A percentile compares a stretch with the other conserved stretches of the same genome.
phyloP scores from a whole-genome alignment of 30 jellyfish, hydroid and myxozoan species.

The Turritopsis dohrnii region DNA sequence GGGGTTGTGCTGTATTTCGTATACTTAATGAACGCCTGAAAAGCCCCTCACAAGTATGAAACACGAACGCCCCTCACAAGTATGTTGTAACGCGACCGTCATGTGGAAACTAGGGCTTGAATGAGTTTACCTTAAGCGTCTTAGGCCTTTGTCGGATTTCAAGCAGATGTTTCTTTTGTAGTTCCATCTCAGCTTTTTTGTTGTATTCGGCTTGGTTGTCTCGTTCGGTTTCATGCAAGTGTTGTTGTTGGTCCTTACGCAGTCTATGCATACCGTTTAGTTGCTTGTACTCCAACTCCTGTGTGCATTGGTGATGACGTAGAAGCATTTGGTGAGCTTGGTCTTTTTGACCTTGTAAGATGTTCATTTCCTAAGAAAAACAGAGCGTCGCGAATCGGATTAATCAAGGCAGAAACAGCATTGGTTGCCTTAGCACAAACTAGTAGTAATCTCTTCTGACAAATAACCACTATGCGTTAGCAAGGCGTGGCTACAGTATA shows the following conservation, averaged over 20 bases:
- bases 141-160: constrained; percentile 97
- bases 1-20: too few relatives aligned
- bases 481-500: too few relatives aligned
- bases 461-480: too few relatives aligned
- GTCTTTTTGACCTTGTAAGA: constrained; percentile 94
- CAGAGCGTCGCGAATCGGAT: too few relatives aligned
- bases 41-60: too few relatives aligned
- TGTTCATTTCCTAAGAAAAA: constrained; percentile 92
- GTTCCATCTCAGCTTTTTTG: constrained; percentile 95
- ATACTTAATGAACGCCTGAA: background rate
- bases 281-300: constrained; percentile 87
- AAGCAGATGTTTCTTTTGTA: constrained; percentile 90
- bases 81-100: background rate
- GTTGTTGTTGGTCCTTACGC: constrained; percentile 86
- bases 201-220: constrained; percentile 96
- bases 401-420: too few relatives aligned
- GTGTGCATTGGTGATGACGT: constrained; percentile 98
- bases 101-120: background rate
- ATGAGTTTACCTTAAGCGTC: constrained; percentile 63
- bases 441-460: too few relatives aligned
- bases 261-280: constrained; percentile 81
- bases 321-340: constrained; percentile 93
- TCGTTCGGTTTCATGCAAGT: constrained; percentile 95
- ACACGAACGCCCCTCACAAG: background rate
- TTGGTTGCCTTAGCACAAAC: too few relatives aligned